These are phyloP conservation scores for Chaetops frenatus DNA, from an alignment of 2,113 vertebrate genomes.

Conservation along the genomic window DNA sequence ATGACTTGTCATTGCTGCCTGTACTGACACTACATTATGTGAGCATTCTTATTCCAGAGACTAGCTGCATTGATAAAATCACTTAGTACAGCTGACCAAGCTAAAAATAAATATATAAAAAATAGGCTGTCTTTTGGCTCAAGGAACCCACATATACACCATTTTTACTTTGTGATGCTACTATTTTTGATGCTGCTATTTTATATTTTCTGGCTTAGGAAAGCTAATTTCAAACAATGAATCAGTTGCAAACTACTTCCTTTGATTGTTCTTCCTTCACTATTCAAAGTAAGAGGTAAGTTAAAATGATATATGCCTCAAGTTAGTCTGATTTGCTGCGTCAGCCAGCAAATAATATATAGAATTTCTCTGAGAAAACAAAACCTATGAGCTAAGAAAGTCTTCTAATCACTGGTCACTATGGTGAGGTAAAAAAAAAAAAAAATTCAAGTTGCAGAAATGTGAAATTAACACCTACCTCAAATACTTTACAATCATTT, in stretches of 20 bases:
- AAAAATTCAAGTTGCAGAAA: background rate
- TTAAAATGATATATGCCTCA: background rate
- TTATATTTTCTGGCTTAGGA: conserved; percentile 6
- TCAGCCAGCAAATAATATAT: background rate
- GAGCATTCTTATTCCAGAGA: background rate
- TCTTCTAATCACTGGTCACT: background rate
- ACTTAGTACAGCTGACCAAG: background rate
- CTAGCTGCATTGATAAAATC: conserved; percentile 8
- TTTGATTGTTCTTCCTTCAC: conserved; percentile 11
- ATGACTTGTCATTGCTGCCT: background rate
- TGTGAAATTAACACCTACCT: background rate
- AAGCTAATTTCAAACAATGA: conserved; percentile 15
- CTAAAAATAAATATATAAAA: conserved; percentile 25
- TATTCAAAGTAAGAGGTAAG: background rate
- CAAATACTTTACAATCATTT: background rate
- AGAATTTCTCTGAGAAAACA: background rate
- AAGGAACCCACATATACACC: background rate
- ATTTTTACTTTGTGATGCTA: conserved; percentile 3
- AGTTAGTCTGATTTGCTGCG: background rate
- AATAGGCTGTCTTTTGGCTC: background rate
- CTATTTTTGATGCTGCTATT: background rate
- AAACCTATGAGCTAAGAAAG: background rate
- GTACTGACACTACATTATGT: background rate
- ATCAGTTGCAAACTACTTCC: conserved; percentile 4
- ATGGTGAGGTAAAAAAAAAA: background rate